A percentile compares a stretch with the other conserved stretches of the same genome.
Evolutionary conservation across 2,888 invertebrate genomes (phyloP).

Genomic region (Cephus rjabovi): DNA sequence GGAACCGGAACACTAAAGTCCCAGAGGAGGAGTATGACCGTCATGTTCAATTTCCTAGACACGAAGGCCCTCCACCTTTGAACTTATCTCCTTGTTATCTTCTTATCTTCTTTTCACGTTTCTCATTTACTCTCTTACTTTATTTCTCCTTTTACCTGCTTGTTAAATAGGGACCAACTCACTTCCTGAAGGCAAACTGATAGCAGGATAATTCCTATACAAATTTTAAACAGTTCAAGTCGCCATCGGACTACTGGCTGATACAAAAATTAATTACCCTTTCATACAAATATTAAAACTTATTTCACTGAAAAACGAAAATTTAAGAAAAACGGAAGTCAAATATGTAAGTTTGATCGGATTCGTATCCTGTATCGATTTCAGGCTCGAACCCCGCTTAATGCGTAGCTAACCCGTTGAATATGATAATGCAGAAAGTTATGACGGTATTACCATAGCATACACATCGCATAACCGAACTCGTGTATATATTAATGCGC

Average conservation of each 20-base stretch:
- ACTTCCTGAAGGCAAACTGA: too few relatives aligned
- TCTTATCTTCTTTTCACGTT: background rate
- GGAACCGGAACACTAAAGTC: background rate
- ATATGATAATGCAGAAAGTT: conserved; percentile 55
- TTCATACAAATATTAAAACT: background rate
- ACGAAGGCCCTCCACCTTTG: background rate
- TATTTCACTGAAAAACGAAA: background rate
- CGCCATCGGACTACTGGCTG: background rate
- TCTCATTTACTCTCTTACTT: background rate
- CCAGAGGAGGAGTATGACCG: background rate
- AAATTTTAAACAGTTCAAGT: background rate
- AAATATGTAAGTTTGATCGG: background rate
- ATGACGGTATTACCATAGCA: conserved; percentile 43
- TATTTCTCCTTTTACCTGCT: too few relatives aligned
- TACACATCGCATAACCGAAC: conserved; percentile 19
- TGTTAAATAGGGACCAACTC: too few relatives aligned
- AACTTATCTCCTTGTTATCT: background rate
- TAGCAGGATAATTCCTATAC: background rate
- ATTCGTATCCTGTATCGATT: background rate
- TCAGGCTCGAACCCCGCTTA: conserved; percentile 23
- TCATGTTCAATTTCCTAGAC: background rate
- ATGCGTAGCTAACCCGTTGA: conserved; percentile 23
- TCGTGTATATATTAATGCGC: conserved; percentile 23
- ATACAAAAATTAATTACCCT: background rate
- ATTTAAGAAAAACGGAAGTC: background rate